Conservation (phyloP, 1,140 invertebrate species). For the Drosophila pseudoananassae region DNA sequence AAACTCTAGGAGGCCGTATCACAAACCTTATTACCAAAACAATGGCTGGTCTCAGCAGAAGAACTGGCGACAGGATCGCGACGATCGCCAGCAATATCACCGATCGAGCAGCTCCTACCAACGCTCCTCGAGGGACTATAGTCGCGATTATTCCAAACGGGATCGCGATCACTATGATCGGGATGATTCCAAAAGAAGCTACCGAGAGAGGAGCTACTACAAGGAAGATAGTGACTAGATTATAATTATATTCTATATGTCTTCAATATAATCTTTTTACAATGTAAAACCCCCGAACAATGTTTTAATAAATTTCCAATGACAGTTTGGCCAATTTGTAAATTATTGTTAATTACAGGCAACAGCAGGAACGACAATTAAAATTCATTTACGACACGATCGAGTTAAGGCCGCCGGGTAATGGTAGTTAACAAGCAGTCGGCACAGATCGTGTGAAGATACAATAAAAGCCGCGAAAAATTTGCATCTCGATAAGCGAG, state of each 20-base stretch:
- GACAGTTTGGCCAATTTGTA: conserved; percentile 43
- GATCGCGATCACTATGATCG: too few relatives aligned
- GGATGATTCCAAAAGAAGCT: neutral
- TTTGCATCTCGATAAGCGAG: conserved; percentile 51
- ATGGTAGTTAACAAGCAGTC: conserved; percentile 70
- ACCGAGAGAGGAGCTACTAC: neutral
- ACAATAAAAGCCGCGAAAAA: conserved; percentile 37
- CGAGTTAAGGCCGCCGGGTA: conserved; percentile 14
- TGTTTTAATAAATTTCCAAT: conserved; percentile 24
- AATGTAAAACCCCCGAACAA: conserved; percentile 3
- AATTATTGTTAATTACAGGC: conserved; percentile 58
- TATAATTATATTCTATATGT: neutral
- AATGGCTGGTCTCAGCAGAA: neutral
- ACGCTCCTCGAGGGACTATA: neutral
- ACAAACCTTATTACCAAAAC: neutral
- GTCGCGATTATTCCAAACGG: conserved; percentile 4
- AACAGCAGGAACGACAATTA: conserved; percentile 55
- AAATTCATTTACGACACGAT: conserved; percentile 76
- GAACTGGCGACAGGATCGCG: conserved; percentile 6
- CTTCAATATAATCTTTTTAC: neutral
- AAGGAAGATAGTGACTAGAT: conserved; percentile 4
- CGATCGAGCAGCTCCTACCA: neutral
- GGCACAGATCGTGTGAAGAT: conserved; percentile 78
- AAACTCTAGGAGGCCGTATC: neutral
- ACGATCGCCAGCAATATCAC: neutral